phyloP scores from a whole-genome alignment of 2,888 invertebrate genomes.

The Acanthosepion esculentum region DNA sequence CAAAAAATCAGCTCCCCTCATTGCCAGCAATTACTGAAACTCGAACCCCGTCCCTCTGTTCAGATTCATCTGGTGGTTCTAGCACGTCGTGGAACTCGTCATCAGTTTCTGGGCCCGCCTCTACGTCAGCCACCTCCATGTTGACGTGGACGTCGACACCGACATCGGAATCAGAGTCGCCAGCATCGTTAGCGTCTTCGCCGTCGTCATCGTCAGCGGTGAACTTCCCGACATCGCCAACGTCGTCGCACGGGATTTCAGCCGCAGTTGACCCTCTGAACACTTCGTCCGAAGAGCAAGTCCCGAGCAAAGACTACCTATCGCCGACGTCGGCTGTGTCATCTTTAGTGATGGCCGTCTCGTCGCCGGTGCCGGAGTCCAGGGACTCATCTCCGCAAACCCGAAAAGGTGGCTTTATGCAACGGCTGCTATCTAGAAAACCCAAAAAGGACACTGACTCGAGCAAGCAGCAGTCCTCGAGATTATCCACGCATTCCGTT shows the following conservation, averaged over 20 bases:
- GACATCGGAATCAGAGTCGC: conserved; percentile 54
- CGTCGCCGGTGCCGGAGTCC: conserved; percentile 21
- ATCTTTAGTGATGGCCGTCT: neutral
- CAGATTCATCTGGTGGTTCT: conserved; percentile 55
- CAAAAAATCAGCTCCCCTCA: conserved; percentile 54
- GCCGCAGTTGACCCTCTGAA: neutral
- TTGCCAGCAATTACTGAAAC: conserved; percentile 59
- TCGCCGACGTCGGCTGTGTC: neutral
- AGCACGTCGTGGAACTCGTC: conserved; percentile 51
- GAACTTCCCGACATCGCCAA: conserved; percentile 35
- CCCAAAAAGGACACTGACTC: conserved; percentile 37
- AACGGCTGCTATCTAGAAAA: conserved; percentile 66
- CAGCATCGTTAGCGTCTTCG: conserved; percentile 52
- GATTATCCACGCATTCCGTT: neutral
- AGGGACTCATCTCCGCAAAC: conserved; percentile 58
- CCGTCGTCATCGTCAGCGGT: conserved; percentile 49
- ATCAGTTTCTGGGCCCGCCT: conserved; percentile 41
- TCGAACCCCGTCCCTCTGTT: conserved; percentile 58
- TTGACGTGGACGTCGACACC: conserved; percentile 48
- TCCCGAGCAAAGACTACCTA: neutral
- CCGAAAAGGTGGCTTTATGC: conserved; percentile 65
- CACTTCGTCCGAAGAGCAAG: neutral
- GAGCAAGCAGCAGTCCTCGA: conserved; percentile 8
- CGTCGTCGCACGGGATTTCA: neutral
- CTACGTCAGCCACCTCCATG: conserved; percentile 50